Conservation (phyloP, 2,888 invertebrate genomes). For the Mechanitis messenoides region DNA sequence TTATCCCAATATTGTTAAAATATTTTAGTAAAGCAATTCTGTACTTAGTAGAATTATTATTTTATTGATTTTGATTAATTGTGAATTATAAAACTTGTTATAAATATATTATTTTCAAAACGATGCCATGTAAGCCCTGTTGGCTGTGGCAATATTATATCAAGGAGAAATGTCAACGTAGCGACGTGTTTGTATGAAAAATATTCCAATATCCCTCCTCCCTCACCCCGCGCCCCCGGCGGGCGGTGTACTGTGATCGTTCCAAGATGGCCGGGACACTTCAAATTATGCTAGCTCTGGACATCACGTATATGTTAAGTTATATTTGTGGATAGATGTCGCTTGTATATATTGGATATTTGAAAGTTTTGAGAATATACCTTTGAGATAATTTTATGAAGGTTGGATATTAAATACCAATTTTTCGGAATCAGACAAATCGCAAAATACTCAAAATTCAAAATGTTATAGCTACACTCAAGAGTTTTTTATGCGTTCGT, state of each 20-base stretch:
- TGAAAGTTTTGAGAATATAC: too few species aligned
- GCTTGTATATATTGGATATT: neutral
- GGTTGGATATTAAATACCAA: too few species aligned
- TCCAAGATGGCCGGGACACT: slow-evolving; percentile 46
- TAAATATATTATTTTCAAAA: neutral
- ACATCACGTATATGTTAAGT: slow-evolving; percentile 7
- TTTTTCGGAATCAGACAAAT: too few species aligned
- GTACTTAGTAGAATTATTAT: too few species aligned
- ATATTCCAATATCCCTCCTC: slow-evolving; percentile 72
- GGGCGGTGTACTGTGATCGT: slow-evolving; percentile 54
- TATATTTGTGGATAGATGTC: neutral
- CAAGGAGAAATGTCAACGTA: slow-evolving; percentile 74
- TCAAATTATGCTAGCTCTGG: slow-evolving; percentile 26
- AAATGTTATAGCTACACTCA: too few species aligned
- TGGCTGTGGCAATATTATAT: slow-evolving; percentile 66
- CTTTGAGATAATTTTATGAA: too few species aligned
- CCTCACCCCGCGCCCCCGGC: slow-evolving; percentile 30
- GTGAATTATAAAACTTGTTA: neutral
- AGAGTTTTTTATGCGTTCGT: neutral
- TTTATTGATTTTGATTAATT: too few species aligned
- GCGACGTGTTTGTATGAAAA: slow-evolving; percentile 76
- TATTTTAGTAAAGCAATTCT: too few species aligned
- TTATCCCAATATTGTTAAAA: too few species aligned
- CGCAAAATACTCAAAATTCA: too few species aligned
- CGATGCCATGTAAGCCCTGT: slow-evolving; percentile 47